A percentile compares a stretch with the other conserved stretches of the same genome.
Conservation (phyloP, 2,888 invertebrate genomes). For the Flexamia atlantica region DNA sequence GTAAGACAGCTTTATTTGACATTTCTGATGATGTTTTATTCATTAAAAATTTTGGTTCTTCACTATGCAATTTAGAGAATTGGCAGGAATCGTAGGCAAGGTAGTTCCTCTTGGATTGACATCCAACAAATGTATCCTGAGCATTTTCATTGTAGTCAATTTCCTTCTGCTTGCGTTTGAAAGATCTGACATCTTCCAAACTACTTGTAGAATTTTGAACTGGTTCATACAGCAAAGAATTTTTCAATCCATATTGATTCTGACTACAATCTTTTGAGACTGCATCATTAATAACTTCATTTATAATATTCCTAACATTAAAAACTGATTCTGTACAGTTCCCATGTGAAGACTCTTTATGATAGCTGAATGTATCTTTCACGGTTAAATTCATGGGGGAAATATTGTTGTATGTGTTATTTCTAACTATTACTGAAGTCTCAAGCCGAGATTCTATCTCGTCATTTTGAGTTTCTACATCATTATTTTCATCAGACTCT, state of each 20-base stretch:
- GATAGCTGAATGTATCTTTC: background rate
- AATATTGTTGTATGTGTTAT: conserved; percentile 1
- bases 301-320: conserved; percentile 18
- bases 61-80: background rate
- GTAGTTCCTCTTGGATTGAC: background rate
- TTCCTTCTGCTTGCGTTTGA: no score
- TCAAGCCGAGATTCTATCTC: conserved; percentile 8
- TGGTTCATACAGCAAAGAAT: background rate
- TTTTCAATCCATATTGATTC: background rate
- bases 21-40: background rate
- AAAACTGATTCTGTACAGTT: background rate
- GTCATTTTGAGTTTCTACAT: background rate
- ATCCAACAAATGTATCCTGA: background rate
- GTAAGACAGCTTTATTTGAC: background rate
- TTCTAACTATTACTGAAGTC: conserved; percentile 51
- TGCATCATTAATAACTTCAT: conserved; percentile 25
- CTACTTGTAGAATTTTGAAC: no score
- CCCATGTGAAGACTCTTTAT: background rate
- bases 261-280: background rate
- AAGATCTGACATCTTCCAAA: no score
- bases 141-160: background rate
- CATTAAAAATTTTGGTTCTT: background rate
- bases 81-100: background rate
- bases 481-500: background rate
- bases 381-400: background rate